Conservation (phyloP, 2,113 vertebrate genomes). For the Cyprinodon variegatus region DNA sequence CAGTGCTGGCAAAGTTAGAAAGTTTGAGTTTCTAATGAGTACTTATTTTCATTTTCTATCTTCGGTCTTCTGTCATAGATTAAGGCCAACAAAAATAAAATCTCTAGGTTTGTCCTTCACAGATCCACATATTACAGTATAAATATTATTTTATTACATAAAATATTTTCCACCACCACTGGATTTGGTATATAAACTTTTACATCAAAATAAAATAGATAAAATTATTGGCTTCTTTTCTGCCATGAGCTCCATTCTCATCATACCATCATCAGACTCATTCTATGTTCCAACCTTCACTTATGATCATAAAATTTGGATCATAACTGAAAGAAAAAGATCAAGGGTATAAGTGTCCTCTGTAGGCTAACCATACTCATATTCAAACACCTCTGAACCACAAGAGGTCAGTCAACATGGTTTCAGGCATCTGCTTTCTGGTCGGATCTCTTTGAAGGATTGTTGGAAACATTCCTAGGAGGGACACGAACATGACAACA, state of each 20-base stretch:
- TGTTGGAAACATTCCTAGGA: too few species aligned
- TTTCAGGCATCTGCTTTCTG: neutral
- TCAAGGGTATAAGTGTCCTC: neutral
- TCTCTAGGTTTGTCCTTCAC: neutral
- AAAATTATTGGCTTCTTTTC: neutral
- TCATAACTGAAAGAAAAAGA: neutral
- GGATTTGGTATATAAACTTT: too few species aligned
- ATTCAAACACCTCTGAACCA: neutral
- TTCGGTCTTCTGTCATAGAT: neutral
- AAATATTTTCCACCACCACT: too few species aligned
- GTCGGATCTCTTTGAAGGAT: too few species aligned
- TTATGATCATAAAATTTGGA: neutral
- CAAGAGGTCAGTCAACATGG: neutral
- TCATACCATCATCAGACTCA: neutral
- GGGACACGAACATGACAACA: too few species aligned
- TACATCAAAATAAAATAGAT: neutral
- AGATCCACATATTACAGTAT: too few species aligned
- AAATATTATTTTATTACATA: too few species aligned
- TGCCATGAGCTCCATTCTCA: neutral
- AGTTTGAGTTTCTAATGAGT: neutral
- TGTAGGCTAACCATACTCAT: too few species aligned
- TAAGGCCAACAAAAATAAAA: neutral
- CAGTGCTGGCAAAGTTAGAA: neutral
- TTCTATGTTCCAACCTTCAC: neutral
- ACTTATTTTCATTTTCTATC: constrained; percentile 1